These are phyloP conservation scores for Nothoprocta pentlandii DNA, from an alignment of 2,113 vertebrate species.

Conservation along the genomic window DNA sequence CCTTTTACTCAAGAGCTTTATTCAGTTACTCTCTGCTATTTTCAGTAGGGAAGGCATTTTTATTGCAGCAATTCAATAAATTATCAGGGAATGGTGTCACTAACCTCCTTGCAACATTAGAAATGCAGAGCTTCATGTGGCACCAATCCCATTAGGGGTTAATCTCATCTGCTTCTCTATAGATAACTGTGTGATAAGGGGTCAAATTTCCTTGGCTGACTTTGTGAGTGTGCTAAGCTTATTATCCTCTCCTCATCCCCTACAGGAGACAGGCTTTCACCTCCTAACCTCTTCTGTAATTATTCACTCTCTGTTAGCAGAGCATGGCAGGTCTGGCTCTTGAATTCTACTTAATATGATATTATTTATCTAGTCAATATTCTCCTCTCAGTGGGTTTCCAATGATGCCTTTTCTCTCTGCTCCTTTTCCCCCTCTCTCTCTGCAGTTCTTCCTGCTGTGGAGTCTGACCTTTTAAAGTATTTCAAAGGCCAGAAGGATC, in stretches of 20 bases:
- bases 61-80: conserved; percentile 8
- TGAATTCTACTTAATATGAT: conserved; percentile 2
- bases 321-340: not conserved
- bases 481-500: not conserved
- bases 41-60: conserved; percentile 27
- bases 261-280: conserved; percentile 10
- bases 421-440: not conserved
- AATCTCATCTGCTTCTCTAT: not conserved
- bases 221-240: conserved; percentile 9
- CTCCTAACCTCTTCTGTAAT: not conserved
- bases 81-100: conserved; percentile 10
- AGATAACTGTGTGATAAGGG: not conserved
- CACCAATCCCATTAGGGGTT: not conserved
- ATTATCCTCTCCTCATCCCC: conserved; percentile 3
- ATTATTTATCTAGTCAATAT: conserved; percentile 27
- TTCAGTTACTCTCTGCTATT: conserved; percentile 12
- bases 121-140: conserved; percentile 27
- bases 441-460: not conserved
- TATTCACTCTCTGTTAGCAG: conserved; percentile 1
- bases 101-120: not conserved
- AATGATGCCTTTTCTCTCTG: not conserved
- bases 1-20: conserved; percentile 24
- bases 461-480: not conserved
- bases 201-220: not conserved
- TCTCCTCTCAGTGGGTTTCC: not conserved